Evolutionary conservation across 2,113 vertebrate genomes (phyloP), one percentile per base, ranked within the genome.

Genomic region (Phalacrocorax pelagicus): DNA sequence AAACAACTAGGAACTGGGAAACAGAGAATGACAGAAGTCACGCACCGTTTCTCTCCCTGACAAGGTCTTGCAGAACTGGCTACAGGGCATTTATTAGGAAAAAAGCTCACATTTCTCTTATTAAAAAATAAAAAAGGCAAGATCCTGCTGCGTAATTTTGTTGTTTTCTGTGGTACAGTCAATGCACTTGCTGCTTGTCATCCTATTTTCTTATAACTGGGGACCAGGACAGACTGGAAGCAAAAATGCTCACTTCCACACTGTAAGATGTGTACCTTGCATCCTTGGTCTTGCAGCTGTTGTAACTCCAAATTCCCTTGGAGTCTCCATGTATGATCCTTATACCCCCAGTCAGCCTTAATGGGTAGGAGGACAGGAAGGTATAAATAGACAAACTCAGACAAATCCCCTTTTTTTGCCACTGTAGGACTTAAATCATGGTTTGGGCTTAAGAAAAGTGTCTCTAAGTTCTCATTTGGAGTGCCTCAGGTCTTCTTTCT

Each of bases 1-100:
- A 94, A 29, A 57, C 66, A 58, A n/a, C 51, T 74, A 85, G 77
- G 69, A 92, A 70, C 74, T 42, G 26, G 14, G 49, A 88, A 82
- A 69, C 2, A 59, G 19, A 42, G 36, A 81, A 38, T 54, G 46
- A 27, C 57, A 70, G 23, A 58, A 54, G 42, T 70, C 55, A 69
- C 6, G 7, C 11, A 69, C 26, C 18, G 66, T 86, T 90, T 57
- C 26, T 81, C 27, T 66, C 26, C 71, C 4, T 62, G 26, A 32
- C 59, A 44, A 67, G 12, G 44, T 42, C 21, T 51, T 66, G 27
- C 14, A 46, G 42, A 80, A 62, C 22, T 44, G 17, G 40, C 23
- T 91, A 87, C 67, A 79, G 49, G 14, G 62, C n/a, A 62, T 88
- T 91, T 92, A 72, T 70, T 70, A 72, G 17, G 17, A 67, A 70